Percentiles rank a stretch among this genome's conserved stretches.
phyloP scores from a whole-genome alignment of 1,140 invertebrate genomes.

The Drosophila nebulosa region DNA sequence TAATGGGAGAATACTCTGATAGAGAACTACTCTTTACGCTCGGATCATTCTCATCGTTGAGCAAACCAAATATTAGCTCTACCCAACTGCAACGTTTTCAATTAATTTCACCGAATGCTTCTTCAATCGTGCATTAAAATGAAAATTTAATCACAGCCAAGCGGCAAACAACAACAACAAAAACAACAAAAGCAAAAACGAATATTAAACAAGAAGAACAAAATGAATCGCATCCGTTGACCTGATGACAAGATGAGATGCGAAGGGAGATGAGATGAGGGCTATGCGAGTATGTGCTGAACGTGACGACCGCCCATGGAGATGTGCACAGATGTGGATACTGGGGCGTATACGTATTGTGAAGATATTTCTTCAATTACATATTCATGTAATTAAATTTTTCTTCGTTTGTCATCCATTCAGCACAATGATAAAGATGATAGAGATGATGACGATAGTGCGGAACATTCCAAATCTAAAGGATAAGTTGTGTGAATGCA shows the following conservation, averaged over 20 bases:
- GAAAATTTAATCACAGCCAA: slow-evolving; percentile 74
- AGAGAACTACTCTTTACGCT: neutral
- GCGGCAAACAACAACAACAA: slow-evolving; percentile 9
- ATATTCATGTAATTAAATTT: slow-evolving; percentile 64
- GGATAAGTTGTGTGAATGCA: too few relatives aligned
- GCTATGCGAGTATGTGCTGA: neutral
- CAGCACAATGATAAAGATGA: neutral
- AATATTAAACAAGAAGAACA: neutral
- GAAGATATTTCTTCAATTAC: slow-evolving; percentile 45
- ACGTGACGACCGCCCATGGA: neutral
- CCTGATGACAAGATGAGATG: slow-evolving; percentile 31
- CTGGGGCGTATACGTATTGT: slow-evolving; percentile 42
- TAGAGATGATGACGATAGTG: too few relatives aligned
- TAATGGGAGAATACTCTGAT: slow-evolving; percentile 14
- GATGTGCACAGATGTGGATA: slow-evolving; percentile 4
- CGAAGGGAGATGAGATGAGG: neutral
- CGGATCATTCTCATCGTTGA: neutral
- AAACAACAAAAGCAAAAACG: slow-evolving; percentile 1
- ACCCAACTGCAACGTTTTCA: slow-evolving; percentile 61
- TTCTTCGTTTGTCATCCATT: slow-evolving; percentile 28
- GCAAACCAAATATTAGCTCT: slow-evolving; percentile 72
- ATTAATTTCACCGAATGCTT: slow-evolving; percentile 72
- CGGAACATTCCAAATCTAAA: too few relatives aligned
- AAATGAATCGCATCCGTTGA: slow-evolving; percentile 49
- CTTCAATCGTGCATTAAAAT: slow-evolving; percentile 78